Evolutionary conservation across 2,888 invertebrate genomes (phyloP).

Genomic region (Conistra vaccinii): DNA sequence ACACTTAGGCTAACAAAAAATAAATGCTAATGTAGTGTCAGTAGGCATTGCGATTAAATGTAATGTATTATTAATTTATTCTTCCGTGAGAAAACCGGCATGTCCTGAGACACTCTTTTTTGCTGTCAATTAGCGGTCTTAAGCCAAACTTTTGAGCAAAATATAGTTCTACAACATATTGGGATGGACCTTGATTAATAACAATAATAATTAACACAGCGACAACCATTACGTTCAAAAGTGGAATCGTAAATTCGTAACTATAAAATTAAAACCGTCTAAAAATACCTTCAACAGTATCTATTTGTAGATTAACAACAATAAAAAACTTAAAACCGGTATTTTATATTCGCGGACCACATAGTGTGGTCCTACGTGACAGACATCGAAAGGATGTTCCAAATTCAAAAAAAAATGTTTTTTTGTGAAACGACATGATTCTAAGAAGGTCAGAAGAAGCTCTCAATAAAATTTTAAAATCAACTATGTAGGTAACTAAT

Average conservation of each 20-base stretch:
- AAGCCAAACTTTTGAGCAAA: background rate
- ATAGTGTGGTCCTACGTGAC: constrained; percentile 56
- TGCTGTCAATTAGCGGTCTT: background rate
- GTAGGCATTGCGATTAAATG: background rate
- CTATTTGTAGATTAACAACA: constrained; percentile 22
- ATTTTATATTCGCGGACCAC: constrained; percentile 49
- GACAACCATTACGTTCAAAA: background rate
- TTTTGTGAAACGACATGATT: background rate
- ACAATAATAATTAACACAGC: no score
- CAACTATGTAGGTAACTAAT: background rate
- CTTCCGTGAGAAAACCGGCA: background rate
- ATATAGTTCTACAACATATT: background rate
- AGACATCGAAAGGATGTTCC: constrained; percentile 50
- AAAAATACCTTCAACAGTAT: constrained; percentile 37
- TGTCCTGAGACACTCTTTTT: no score
- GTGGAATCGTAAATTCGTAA: constrained; percentile 7
- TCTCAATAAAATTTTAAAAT: background rate
- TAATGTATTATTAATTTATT: background rate
- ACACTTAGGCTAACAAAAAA: background rate
- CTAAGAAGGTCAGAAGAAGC: background rate
- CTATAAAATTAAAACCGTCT: constrained; percentile 25
- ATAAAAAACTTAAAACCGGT: constrained; percentile 51
- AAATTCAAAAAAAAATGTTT: constrained; percentile 54
- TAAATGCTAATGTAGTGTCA: background rate
- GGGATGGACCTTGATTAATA: constrained; percentile 5